A percentile compares a stretch with the other conserved stretches of the same genome.
Evolutionary conservation across 2,113 vertebrate genomes (phyloP).

Genomic region (Paramisgurnus dabryanus): DNA sequence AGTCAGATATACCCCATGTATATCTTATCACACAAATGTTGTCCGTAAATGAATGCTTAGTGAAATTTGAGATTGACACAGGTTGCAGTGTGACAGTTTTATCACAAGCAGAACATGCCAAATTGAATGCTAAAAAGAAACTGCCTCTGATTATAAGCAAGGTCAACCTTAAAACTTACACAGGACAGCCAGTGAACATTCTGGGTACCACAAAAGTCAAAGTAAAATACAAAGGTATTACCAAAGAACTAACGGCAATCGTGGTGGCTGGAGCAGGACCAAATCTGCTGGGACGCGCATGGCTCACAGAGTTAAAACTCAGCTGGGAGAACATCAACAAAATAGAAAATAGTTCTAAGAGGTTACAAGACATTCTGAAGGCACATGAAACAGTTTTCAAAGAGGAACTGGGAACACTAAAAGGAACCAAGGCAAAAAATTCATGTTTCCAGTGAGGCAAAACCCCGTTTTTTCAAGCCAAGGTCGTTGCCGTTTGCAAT

Average conservation of each 20-base stretch:
- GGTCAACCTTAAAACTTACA: no score
- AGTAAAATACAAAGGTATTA: no score
- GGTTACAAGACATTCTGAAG: background rate
- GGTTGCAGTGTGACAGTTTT: no score
- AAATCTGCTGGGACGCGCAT: background rate
- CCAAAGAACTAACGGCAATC: no score
- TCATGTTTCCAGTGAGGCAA: background rate
- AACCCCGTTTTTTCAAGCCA: background rate
- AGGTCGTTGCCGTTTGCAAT: background rate
- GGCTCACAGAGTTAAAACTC: background rate
- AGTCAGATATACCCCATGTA: background rate
- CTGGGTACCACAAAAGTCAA: background rate
- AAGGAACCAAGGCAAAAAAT: background rate
- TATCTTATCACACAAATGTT: background rate
- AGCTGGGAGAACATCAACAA: background rate
- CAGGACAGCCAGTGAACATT: background rate
- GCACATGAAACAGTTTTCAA: background rate
- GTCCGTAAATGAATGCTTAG: background rate
- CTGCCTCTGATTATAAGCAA: no score
- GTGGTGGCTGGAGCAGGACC: no score
- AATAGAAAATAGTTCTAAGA: background rate
- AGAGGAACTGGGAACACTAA: background rate
- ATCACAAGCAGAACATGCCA: no score
- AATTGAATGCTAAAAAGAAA: no score
- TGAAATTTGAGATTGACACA: constrained; percentile 4